phyloP scores from a whole-genome alignment of 2,888 invertebrate species.

The Zaprionus bogoriensis region DNA sequence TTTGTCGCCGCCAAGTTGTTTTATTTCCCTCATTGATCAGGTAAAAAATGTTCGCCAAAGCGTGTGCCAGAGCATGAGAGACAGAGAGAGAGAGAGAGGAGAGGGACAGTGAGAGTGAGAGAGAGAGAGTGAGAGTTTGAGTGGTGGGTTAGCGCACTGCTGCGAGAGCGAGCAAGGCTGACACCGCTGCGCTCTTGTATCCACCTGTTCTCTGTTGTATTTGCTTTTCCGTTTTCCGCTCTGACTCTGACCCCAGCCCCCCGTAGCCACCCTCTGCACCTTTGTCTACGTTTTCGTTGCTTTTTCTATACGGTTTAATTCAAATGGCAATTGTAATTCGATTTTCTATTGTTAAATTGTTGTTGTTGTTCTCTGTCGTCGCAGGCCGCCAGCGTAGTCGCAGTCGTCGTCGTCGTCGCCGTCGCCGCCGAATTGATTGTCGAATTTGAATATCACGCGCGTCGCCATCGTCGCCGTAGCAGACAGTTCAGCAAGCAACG shows the following conservation, averaged over 20 bases:
- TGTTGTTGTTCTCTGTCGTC: slow-evolving; percentile 68
- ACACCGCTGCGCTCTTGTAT: slow-evolving; percentile 2
- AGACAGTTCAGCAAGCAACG: slow-evolving; percentile 54
- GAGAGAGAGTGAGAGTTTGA: neutral
- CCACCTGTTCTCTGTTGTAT: slow-evolving; percentile 12
- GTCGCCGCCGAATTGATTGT: slow-evolving; percentile 63
- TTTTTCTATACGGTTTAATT: slow-evolving; percentile 57
- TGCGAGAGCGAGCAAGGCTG: too few relatives aligned
- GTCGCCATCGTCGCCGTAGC: slow-evolving; percentile 24
- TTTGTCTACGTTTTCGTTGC: slow-evolving; percentile 21
- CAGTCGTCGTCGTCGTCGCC: slow-evolving; percentile 7
- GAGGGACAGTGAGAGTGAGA: neutral
- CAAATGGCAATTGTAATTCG: slow-evolving; percentile 72
- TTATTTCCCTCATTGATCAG: slow-evolving; percentile 47
- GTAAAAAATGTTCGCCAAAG: slow-evolving; percentile 26
- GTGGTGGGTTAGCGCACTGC: too few relatives aligned
- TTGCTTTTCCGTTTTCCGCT: slow-evolving; percentile 31
- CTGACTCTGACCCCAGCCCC: too few relatives aligned
- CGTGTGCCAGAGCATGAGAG: slow-evolving; percentile 25
- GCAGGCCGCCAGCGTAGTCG: slow-evolving; percentile 50
- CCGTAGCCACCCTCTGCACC: slow-evolving; percentile 5
- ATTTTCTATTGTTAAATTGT: slow-evolving; percentile 62
- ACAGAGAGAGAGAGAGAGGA: slow-evolving; percentile 1
- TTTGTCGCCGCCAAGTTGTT: slow-evolving; percentile 18
- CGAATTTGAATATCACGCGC: slow-evolving; percentile 73